phyloP scores from a whole-genome alignment of 2,888 invertebrate genomes.

The Conops quadrifasciatus region DNA sequence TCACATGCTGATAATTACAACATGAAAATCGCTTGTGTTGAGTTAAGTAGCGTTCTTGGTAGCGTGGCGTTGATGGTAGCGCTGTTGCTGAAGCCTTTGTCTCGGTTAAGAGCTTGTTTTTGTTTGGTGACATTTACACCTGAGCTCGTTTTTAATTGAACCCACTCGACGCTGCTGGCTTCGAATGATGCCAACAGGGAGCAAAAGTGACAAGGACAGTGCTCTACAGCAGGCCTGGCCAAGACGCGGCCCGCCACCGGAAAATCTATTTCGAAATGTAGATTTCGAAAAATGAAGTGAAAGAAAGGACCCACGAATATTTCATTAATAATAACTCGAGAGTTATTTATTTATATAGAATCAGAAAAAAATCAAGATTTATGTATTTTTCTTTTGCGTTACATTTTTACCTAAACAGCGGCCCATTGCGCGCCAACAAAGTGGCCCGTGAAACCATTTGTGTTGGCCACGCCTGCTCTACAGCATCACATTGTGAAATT shows the following conservation, averaged over 20 bases:
- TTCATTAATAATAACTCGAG: too few species aligned
- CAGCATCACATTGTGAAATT: conserved; percentile 42
- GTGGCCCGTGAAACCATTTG: too few species aligned
- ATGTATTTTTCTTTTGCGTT: too few species aligned
- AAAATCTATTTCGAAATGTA: too few species aligned
- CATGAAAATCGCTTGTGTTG: background rate
- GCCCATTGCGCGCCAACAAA: too few species aligned
- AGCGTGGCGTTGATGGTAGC: background rate
- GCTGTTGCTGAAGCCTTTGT: conserved; percentile 36
- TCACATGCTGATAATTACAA: conserved; percentile 5
- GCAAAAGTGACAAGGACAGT: background rate
- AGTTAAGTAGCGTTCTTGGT: conserved; percentile 7
- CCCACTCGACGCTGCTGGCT: conserved; percentile 46
- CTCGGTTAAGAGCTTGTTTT: conserved; percentile 62
- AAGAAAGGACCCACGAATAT: too few species aligned
- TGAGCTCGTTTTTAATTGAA: conserved; percentile 64
- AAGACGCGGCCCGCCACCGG: too few species aligned
- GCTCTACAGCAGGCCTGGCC: too few species aligned
- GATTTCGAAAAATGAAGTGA: too few species aligned
- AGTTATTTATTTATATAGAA: too few species aligned
- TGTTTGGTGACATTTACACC: conserved; percentile 62
- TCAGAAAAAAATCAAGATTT: too few species aligned
- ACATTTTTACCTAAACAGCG: too few species aligned
- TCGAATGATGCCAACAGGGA: conserved; percentile 33
- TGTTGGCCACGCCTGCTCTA: background rate